Percentiles rank a stretch among this genome's conserved stretches.
Conservation (phyloP, 2,888 invertebrate species). For the Cistogaster globosa region DNA sequence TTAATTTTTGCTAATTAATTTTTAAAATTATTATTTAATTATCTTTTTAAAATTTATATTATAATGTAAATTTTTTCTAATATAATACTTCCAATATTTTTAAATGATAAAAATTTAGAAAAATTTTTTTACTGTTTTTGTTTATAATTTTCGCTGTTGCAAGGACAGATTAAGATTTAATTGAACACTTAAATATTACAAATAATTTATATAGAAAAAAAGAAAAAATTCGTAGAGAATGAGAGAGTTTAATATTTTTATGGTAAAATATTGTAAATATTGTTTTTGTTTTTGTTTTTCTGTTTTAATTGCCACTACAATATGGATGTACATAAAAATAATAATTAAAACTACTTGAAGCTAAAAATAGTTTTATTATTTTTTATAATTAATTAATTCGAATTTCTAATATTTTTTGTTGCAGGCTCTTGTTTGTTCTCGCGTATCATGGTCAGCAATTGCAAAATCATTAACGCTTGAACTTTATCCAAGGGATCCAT, state of each 20-base stretch:
- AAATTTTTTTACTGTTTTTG: conserved; percentile 18
- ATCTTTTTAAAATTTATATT: conserved; percentile 60
- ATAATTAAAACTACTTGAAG: conserved; percentile 55
- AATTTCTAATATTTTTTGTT: conserved; percentile 71
- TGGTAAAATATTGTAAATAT: conserved; percentile 14
- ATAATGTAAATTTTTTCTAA: conserved; percentile 53
- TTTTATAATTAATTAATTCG: conserved; percentile 40
- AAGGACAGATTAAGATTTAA: background rate
- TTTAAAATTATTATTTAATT: too few relatives aligned
- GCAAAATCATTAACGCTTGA: conserved; percentile 90
- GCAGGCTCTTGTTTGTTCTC: conserved; percentile 82
- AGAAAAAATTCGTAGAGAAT: conserved; percentile 3
- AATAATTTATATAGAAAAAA: background rate
- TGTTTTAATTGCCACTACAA: conserved; percentile 60
- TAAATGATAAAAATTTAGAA: conserved; percentile 55
- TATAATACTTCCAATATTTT: conserved; percentile 69
- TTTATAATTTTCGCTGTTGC: background rate
- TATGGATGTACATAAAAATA: conserved; percentile 29
- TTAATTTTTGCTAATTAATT: conserved; percentile 71
- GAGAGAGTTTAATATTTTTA: background rate
- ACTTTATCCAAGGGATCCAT: conserved; percentile 98
- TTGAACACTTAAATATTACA: background rate
- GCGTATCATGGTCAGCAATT: conserved; percentile 87
- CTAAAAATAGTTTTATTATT: conserved; percentile 37
- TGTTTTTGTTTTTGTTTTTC: background rate